Percentiles rank a stretch among this genome's conserved stretches.
These are phyloP conservation scores for Prosopocoilus inquinatus DNA, from an alignment of 2,888 invertebrate genomes.

Conservation along the genomic window DNA sequence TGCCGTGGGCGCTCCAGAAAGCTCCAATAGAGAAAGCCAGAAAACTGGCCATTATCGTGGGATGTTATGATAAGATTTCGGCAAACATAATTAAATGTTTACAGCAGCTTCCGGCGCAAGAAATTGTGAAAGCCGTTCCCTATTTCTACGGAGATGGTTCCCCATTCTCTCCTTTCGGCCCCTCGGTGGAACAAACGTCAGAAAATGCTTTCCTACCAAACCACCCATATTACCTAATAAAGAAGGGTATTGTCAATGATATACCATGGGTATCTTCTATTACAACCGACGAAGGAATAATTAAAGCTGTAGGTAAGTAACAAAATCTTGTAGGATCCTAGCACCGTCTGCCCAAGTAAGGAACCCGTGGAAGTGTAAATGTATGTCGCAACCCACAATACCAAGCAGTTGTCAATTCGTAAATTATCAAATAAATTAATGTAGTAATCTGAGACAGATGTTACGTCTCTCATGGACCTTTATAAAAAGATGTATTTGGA, in stretches of 20 bases:
- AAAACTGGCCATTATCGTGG: conserved; percentile 57
- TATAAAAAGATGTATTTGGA: too few species aligned
- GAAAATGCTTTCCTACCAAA: conserved; percentile 56
- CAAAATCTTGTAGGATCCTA: too few species aligned
- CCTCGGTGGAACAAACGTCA: too few species aligned
- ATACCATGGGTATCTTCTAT: conserved; percentile 66
- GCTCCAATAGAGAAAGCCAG: conserved; percentile 59
- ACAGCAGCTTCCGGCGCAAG: conserved; percentile 57
- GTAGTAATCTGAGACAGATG: too few species aligned
- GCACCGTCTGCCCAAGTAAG: too few species aligned
- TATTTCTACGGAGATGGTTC: conserved; percentile 1
- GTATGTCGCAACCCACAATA: too few species aligned
- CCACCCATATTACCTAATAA: conserved; percentile 60
- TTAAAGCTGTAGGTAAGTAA: conserved; percentile 56
- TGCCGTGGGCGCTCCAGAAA: conserved; percentile 54
- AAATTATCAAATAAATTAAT: too few species aligned
- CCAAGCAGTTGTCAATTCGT: too few species aligned
- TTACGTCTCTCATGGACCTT: too few species aligned
- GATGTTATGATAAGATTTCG: conserved; percentile 57
- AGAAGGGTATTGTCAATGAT: conserved; percentile 57
- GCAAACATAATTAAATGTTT: conserved; percentile 61
- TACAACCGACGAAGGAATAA: conserved; percentile 68
- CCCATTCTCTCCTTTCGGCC: conserved; percentile 61
- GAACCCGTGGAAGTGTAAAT: too few species aligned
- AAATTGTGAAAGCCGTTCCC: conserved; percentile 54